Conservation (phyloP, 2,113 vertebrate species). For the Leucosticte australis region DNA sequence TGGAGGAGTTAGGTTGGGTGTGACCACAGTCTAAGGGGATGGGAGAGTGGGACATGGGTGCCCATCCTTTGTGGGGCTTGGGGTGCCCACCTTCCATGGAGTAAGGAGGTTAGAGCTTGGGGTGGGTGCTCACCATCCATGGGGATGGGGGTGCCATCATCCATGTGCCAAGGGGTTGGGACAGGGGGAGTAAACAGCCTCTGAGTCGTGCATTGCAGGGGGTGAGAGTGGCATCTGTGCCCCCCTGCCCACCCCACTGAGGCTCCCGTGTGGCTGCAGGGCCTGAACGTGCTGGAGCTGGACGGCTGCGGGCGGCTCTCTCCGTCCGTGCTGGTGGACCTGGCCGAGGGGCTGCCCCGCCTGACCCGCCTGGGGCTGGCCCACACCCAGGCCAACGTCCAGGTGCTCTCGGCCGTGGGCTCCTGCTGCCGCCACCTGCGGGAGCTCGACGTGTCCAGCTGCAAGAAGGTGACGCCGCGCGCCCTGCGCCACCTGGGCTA, state of each 20-base stretch:
- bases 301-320: conserved; percentile 50
- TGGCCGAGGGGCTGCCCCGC: conserved; percentile 14
- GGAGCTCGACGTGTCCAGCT: conserved; percentile 54
- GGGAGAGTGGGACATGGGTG: background rate
- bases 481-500: conserved; percentile 52
- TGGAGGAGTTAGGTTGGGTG: no score
- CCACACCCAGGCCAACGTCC: conserved; percentile 8
- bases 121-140: background rate
- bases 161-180: accelerated
- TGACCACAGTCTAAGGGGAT: no score
- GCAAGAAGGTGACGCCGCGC: background rate
- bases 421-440: conserved; percentile 5
- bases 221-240: background rate
- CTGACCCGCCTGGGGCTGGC: conserved; percentile 50
- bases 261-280: background rate
- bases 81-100: background rate
- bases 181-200: background rate
- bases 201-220: background rate
- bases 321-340: background rate
- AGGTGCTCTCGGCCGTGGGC: conserved; percentile 49
- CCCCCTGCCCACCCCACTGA: accelerated
- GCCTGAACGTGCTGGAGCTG: conserved; percentile 49
- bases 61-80: background rate
- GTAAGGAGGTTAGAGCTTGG: no score
- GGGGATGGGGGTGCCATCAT: background rate